phyloP scores from a whole-genome alignment of 2,797 vertebrate species.

The Lycodopsis pacificus region DNA sequence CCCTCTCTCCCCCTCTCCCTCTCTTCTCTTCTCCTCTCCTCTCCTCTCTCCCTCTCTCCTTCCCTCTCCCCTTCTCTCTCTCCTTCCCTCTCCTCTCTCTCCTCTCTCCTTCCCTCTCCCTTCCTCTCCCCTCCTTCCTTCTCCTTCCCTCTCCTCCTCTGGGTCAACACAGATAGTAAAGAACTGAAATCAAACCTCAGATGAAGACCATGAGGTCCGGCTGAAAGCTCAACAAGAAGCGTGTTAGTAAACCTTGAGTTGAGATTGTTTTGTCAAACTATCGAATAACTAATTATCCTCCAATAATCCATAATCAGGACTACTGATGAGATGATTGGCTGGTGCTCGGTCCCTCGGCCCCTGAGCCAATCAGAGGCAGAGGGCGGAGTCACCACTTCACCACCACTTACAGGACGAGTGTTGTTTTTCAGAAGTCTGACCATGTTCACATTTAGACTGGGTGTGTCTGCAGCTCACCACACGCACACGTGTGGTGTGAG shows the following conservation, averaged over 20 bases:
- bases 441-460: conserved; percentile 67
- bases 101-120: background rate
- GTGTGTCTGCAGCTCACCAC: conserved; percentile 52
- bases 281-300: background rate
- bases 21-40: no score
- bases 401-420: background rate
- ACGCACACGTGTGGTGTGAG: conserved; percentile 25
- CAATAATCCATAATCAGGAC: background rate
- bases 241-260: background rate
- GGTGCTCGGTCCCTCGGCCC: no score
- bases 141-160: background rate
- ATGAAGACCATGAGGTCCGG: background rate
- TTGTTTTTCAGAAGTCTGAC: conserved; percentile 43
- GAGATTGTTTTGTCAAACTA: background rate
- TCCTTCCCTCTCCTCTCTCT: background rate
- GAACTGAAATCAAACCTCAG: background rate
- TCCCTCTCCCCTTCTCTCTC: rapidly evolving
- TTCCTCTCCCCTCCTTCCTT: no score
- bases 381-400: background rate
- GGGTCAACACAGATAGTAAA: background rate
- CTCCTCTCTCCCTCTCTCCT: no score
- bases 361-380: background rate
- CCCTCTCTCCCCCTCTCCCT: background rate
- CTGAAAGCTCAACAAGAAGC: background rate
- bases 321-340: no score